Evolutionary conservation across 1,140 invertebrate species (phyloP), one percentile per base, ranked within the genome.

Genomic region (Spodoptera frugiperda): DNA sequence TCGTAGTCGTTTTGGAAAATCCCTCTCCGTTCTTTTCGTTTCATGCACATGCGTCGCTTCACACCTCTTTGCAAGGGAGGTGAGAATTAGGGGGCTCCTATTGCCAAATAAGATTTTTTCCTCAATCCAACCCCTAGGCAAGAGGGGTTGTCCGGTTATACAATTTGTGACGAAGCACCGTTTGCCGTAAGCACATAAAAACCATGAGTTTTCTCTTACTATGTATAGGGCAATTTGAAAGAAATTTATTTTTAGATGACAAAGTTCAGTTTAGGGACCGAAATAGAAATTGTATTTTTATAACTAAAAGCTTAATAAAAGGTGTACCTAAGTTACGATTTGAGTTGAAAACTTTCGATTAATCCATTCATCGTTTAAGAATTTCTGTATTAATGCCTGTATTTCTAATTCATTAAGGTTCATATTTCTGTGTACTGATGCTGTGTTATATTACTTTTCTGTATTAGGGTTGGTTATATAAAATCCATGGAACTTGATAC

Each of bases 101-200:
- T 79, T 87, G 86, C 87, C 88, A 89, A 92, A 92, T 92, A 92
- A 92, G 91, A 93, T 93, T 93, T 93, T 91, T 92, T 92, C 89
- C 90, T 91, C 89, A 89, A 92, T 90, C 89, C 82, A 79, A 81
- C 78, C 80, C 59, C 71, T 8, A 57, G 33, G 75, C 80, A 75
- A 68, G 11, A 80, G 80, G 78, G 85, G 80, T 65, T 82, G 82
- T 89, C 85, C 88, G 88, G 86, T 89, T 87, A 91, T 88, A 89
- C 87, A 90, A 92, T 92, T 92, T 92, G 87, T 81, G 83, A 89
- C 80, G 80, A 80, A 79, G 79, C 79, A 78, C 76, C 72, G 79
- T 67, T 81, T 82, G 80, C 21, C 46, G 61, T 72, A 25, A 51
- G 51, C 73, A 33, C 71, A 70, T 67, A 55, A 73, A 25, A 57